Percentiles rank a stretch among this genome's conserved stretches.
These are phyloP conservation scores for Prosapia bicincta DNA, from an alignment of 2,888 invertebrate species.

Conservation along the genomic window DNA sequence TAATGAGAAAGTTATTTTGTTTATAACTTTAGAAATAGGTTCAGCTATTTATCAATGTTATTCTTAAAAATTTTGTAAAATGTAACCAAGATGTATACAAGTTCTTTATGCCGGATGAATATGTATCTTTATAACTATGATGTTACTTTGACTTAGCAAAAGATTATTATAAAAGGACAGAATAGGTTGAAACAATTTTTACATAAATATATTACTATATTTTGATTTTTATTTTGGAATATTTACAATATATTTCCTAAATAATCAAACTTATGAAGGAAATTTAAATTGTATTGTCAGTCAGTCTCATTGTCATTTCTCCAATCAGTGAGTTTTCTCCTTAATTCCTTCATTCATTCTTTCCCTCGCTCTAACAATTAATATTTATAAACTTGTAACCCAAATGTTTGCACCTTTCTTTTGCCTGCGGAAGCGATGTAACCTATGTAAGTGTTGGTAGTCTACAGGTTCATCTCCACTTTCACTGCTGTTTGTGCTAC, in stretches of 20 bases:
- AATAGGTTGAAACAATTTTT: neutral
- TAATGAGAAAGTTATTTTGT: no score
- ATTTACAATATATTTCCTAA: neutral
- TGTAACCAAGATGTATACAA: no score
- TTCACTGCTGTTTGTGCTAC: constrained; percentile 59
- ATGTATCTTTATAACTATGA: no score
- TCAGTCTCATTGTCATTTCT: neutral
- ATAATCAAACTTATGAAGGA: neutral
- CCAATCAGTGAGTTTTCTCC: neutral
- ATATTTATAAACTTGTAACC: constrained; percentile 3
- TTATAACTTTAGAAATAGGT: no score
- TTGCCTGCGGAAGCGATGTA: constrained; percentile 68
- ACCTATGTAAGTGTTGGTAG: constrained; percentile 65
- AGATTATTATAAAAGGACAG: neutral
- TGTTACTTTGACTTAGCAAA: no score
- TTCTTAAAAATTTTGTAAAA: no score
- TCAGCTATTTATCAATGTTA: no score
- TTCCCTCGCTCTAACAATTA: neutral
- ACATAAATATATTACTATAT: neutral
- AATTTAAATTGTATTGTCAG: neutral
- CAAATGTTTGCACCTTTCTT: constrained; percentile 60
- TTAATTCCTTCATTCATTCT: neutral
- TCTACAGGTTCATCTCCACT: constrained; percentile 58
- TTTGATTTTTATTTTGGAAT: neutral
- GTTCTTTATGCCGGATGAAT: no score